Evolutionary conservation across 30 jellyfish, hydroid and myxozoan species (phyloP), one percentile per base, ranked within the genome.

Genomic region (Clytia hemisphaerica): DNA sequence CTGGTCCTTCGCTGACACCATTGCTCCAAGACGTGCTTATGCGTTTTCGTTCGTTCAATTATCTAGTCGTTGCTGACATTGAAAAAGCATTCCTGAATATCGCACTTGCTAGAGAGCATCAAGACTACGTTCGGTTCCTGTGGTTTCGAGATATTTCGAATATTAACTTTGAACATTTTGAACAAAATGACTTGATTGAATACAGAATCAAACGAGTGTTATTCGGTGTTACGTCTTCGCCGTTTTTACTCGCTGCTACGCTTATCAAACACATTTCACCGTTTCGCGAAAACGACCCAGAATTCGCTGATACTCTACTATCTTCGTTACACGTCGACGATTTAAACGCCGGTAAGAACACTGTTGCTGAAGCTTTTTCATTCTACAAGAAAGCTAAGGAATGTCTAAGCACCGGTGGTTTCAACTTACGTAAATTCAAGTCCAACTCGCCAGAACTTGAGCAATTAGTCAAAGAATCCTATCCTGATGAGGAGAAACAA

Each of bases 21-120:
- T 37, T 83, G n/a, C 61, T 81, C 21, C 72, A 67, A 28, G 67
- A 73, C 45, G 66, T 81, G 28, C 77, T 73, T 27, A 31, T 42
- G 27, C 79, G 84, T 22, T 81, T 81, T 57, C 77, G 78, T 6
- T 15, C 65, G 29, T 7, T 62, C 58, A 34, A 38, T 22, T 44
- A 59, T 15, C 92, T 92, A 2, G 71, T 73, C n/a, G 73, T 76
- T 26, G 67, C 93, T 19, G 82, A 79, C 57, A 79, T 79, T 44
- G 93, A 79, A 58, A 79, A 79, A 45, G 93, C 93, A 27, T 68
- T 79, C 49, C 44, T 79, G 6, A 28, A 57, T 60, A 72, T 72
- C 12, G 61, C 78, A n/a, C 26, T 82, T 4, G 47, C 40, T 54
- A 2, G 24, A 28, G 44, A 55, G 26, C 79, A 82, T 65, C 61